Percentiles rank a stretch among this genome's conserved stretches.
Conservation (phyloP, 2,888 invertebrate genomes). For the Agrotis segetum region DNA sequence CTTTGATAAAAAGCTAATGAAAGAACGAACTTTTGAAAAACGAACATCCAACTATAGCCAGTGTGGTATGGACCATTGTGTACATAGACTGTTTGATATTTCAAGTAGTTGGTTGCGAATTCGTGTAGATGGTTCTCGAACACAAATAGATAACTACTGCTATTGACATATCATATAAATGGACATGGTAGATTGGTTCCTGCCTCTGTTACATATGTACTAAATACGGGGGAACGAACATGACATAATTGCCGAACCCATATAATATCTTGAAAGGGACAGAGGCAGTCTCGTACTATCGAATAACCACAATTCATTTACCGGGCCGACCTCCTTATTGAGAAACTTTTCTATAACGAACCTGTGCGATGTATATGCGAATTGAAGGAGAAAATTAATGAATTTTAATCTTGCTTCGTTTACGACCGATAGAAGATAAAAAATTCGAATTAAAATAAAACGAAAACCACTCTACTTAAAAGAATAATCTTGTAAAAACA, state of each 20-base stretch:
- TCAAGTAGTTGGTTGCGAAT: slow-evolving; percentile 22
- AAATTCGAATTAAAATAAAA: background rate
- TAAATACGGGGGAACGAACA: slow-evolving; percentile 22
- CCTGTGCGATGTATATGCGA: background rate
- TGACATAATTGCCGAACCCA: slow-evolving; percentile 41
- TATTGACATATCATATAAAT: slow-evolving; percentile 37
- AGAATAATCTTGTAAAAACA: slow-evolving; percentile 36
- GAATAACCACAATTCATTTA: slow-evolving; percentile 50
- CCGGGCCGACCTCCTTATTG: slow-evolving; percentile 44
- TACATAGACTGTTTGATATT: slow-evolving; percentile 23
- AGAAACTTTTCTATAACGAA: slow-evolving; percentile 33
- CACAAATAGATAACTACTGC: slow-evolving; percentile 35
- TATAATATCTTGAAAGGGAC: slow-evolving; percentile 50
- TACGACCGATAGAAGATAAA: background rate
- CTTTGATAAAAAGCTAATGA: background rate
- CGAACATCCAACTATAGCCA: slow-evolving; percentile 16
- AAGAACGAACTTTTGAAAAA: slow-evolving; percentile 19
- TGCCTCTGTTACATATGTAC: slow-evolving; percentile 21
- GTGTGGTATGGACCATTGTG: background rate
- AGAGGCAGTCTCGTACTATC: slow-evolving; percentile 41
- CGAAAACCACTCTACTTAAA: slow-evolving; percentile 23
- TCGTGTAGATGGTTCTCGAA: slow-evolving; percentile 1
- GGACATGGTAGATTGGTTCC: slow-evolving; percentile 27
- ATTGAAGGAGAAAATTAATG: slow-evolving; percentile 25
- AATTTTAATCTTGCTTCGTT: background rate